phyloP scores from a whole-genome alignment of 2,113 vertebrate genomes.

The Varanus salvator region DNA sequence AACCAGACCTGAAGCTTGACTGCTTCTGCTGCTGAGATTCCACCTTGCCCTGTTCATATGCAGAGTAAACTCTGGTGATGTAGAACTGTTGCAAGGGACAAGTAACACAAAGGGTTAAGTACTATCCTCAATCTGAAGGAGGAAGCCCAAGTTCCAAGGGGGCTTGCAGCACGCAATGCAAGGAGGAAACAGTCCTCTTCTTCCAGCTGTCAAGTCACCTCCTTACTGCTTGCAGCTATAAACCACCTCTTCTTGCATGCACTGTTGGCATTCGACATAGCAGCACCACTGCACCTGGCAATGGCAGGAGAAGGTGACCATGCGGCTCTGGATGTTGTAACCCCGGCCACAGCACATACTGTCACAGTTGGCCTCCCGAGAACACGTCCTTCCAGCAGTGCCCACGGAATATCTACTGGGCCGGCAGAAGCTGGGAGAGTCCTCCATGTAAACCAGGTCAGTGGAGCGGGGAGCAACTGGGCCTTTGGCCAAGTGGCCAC shows the following conservation, averaged over 20 bases:
- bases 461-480: conserved; percentile 78
- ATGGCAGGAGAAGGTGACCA: conserved; percentile 94
- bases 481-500: conserved; percentile 61
- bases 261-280: conserved; percentile 97
- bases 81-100: too few relatives aligned
- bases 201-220: background rate
- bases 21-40: background rate
- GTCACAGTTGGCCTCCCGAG: conserved; percentile 92
- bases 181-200: background rate
- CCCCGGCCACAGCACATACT: conserved; percentile 96
- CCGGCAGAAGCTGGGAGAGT: conserved; percentile 96
- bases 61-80: background rate
- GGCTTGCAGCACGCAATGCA: too few relatives aligned
- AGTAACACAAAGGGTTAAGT: background rate
- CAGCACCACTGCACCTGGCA: conserved; percentile 99
- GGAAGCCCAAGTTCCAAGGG: background rate
- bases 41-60: background rate
- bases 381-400: conserved; percentile 88
- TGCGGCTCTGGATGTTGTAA: conserved; percentile 93
- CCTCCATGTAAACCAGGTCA: conserved; percentile 94
- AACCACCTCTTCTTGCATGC: conserved; percentile 91
- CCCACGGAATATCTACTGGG: conserved; percentile 92
- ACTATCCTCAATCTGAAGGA: background rate
- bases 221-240: conserved; percentile 93
- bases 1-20: background rate